Base-by-base conservation (phyloP, 2,888 invertebrate species). In the Andrena praecox region DNA sequence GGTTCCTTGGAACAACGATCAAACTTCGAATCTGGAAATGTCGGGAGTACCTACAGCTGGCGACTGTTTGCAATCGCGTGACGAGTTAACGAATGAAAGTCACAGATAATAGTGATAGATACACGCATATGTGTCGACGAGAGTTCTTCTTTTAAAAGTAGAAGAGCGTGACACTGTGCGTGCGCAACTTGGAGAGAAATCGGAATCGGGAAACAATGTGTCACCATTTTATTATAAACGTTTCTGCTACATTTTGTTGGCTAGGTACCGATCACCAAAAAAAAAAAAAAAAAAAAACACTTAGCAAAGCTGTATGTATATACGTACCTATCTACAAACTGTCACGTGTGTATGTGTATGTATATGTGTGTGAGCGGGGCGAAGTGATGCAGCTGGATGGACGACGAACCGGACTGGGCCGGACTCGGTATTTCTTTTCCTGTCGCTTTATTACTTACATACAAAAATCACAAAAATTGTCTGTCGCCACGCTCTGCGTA, bases 221-320 rank as follows among this genome's bases (percentile, higher is more conserved):
- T 93, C 92, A 93, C 91, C 92, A 93, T 93, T 94, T 94, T 93
- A 93, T 93, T 94, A 94, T 92, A 93, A 94, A 93, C 90, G 90
- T 92, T 92, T 90, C 90, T 87, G 88, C 93, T 94, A 94, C 94
- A 94, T 93, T 92, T 93, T 92, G 90, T 93, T 92, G 90, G 91
- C 91, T 93, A 93, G 90, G 93, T 93, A 93, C 93, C 93, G 91
- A 93, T 93, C 93, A 93, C 93, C 93, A 93, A 91, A 93, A 93
- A 94, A 94, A 94, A 91, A 93, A 94, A 91, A 93, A 20, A 20
- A 20, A 20, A 20, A 20, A 93, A 94, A 94, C 93, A 93, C 90
- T 94, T 93, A 93, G 93, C 93, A 93, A 93, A 94, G 94, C 94
- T 93, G 80, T 89, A 86, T 91, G 89, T 90, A 86, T 91, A 88